Evolutionary conservation across 2,888 invertebrate genomes (phyloP).

Genomic region (Zonitis immaculata): DNA sequence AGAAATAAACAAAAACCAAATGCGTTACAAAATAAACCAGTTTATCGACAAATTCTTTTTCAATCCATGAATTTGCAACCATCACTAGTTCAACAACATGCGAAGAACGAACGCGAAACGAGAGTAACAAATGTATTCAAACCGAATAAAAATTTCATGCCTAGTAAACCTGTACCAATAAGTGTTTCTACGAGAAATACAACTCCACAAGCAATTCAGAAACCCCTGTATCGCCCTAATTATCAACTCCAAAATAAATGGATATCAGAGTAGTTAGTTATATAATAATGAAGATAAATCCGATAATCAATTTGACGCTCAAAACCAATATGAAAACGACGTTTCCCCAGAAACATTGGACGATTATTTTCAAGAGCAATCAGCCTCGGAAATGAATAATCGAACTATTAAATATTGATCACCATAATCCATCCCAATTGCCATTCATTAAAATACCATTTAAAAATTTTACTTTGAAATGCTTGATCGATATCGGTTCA

Average conservation of each 20-base stretch:
- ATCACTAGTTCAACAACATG: not conserved
- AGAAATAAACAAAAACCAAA: not conserved
- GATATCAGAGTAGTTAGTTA: not conserved
- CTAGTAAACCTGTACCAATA: not conserved
- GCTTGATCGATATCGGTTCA: constrained; percentile 5
- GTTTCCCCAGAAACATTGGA: not conserved
- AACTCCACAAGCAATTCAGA: not conserved
- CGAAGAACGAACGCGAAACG: not conserved
- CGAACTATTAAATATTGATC: not conserved
- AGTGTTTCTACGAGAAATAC: not conserved
- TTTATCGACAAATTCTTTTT: not conserved
- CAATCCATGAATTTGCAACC: not conserved
- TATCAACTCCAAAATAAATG: not conserved
- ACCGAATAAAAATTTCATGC: not conserved
- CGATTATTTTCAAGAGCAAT: not conserved
- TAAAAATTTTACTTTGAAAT: not conserved
- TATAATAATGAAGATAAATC: not conserved
- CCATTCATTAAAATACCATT: not conserved
- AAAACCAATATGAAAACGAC: not conserved
- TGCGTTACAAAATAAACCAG: not conserved
- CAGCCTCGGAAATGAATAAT: not conserved
- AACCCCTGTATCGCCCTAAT: not conserved
- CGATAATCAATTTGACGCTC: not conserved
- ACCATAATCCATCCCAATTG: not conserved
- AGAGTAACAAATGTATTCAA: not conserved